phyloP scores from a whole-genome alignment of 2,888 invertebrate species.

The Malacosoma neustria region DNA sequence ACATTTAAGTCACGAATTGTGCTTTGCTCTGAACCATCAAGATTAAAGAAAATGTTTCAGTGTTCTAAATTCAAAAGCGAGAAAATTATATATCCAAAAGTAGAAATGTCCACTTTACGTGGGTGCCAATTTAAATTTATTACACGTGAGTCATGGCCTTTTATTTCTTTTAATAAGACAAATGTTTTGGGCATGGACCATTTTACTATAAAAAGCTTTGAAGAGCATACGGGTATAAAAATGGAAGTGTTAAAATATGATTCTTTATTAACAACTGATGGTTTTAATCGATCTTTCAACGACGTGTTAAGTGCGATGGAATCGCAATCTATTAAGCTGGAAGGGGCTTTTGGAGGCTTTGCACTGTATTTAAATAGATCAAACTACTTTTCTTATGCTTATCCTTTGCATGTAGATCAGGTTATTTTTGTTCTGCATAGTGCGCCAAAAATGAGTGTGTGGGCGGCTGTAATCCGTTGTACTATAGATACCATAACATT shows the following conservation, averaged over 20 bases:
- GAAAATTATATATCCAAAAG: not conserved
- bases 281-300: conserved; percentile 13
- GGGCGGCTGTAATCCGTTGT: conserved; percentile 12
- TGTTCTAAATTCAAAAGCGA: conserved; percentile 9
- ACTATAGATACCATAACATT: conserved; percentile 5
- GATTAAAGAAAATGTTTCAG: conserved; percentile 1
- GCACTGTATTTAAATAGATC: conserved; percentile 5
- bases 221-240: conserved; percentile 4
- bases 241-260: too few species aligned
- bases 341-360: conserved; percentile 26
- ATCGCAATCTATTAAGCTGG: conserved; percentile 17
- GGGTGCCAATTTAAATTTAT: conserved; percentile 18
- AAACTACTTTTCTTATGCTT: conserved; percentile 12
- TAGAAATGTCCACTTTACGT: not conserved
- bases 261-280: too few species aligned
- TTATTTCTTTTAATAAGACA: conserved; percentile 16
- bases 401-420: conserved; percentile 18
- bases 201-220: conserved; percentile 17
- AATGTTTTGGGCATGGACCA: conserved; percentile 18
- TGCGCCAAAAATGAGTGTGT: conserved; percentile 11
- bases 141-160: conserved; percentile 10
- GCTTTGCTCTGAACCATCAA: conserved; percentile 5
- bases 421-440: conserved; percentile 11
- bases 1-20: conserved; percentile 9
- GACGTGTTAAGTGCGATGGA: conserved; percentile 15